Evolutionary conservation across 2,888 invertebrate genomes (phyloP).

Genomic region (Eupithecia exiguata): DNA sequence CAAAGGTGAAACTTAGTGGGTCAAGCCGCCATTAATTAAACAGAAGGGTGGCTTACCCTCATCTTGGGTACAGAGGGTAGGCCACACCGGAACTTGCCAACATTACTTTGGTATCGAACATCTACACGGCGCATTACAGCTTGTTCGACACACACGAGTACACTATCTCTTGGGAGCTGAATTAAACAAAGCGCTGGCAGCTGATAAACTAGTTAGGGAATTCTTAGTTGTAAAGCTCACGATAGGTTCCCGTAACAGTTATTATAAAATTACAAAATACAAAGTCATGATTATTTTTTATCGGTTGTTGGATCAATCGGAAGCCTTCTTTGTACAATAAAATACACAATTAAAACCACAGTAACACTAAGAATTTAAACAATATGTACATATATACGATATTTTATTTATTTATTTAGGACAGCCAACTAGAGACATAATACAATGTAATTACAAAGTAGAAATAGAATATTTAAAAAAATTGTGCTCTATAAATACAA

Average conservation of each 20-base stretch:
- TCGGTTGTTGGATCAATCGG: neutral
- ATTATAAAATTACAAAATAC: neutral
- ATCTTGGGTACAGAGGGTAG: conserved; percentile 40
- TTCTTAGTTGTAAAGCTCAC: neutral
- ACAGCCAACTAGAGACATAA: too few relatives aligned
- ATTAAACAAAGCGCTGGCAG: neutral
- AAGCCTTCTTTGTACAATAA: neutral
- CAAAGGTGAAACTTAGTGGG: conserved; percentile 39
- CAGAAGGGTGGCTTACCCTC: conserved; percentile 51
- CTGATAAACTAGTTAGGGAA: conserved; percentile 2
- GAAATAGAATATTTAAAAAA: too few relatives aligned
- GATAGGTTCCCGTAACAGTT: neutral
- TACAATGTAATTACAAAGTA: too few relatives aligned
- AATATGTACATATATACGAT: too few relatives aligned
- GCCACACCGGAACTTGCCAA: conserved; percentile 38
- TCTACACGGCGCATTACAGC: conserved; percentile 11
- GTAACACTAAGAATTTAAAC: too few relatives aligned
- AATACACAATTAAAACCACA: neutral
- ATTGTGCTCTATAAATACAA: too few relatives aligned
- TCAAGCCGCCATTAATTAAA: conserved; percentile 73
- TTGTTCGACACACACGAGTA: conserved; percentile 16
- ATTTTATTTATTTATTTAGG: too few relatives aligned
- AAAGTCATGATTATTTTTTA: neutral
- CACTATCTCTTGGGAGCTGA: conserved; percentile 21
- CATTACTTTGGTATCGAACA: conserved; percentile 37